phyloP scores from a whole-genome alignment of 2,113 vertebrate genomes.

The Mugil cephalus region DNA sequence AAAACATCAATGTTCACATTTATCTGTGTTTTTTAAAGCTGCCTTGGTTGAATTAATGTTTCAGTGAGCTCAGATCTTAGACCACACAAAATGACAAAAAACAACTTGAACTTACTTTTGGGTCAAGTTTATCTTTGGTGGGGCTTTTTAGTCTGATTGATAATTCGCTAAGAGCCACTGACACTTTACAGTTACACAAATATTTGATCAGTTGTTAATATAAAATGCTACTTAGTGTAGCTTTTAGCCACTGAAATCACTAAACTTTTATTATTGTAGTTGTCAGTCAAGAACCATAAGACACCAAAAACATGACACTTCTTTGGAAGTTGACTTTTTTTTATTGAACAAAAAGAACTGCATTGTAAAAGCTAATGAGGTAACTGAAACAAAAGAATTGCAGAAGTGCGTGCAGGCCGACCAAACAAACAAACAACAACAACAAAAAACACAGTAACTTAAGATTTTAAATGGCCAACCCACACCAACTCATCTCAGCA shows the following conservation, averaged over 20 bases:
- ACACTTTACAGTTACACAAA: not conserved
- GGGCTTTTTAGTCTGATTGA: not conserved
- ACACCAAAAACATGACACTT: not conserved
- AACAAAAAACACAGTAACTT: constrained; percentile 1
- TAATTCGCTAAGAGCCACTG: not conserved
- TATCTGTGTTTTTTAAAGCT: not conserved
- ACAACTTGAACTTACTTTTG: not conserved
- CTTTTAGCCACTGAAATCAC: too few species aligned
- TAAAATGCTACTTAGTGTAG: too few species aligned
- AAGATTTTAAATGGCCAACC: constrained; percentile 6
- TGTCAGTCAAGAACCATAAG: constrained; percentile 23
- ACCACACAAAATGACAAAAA: too few species aligned
- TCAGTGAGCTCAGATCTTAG: too few species aligned
- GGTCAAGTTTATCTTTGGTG: not conserved
- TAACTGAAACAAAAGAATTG: constrained; percentile 47
- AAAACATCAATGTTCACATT: not conserved
- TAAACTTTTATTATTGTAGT: not conserved
- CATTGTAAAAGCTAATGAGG: constrained; percentile 49
- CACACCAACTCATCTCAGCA: constrained; percentile 10
- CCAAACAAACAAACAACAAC: constrained; percentile 6
- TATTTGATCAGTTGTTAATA: not conserved
- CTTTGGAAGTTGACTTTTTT: constrained; percentile 38
- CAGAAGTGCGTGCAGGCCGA: constrained; percentile 13
- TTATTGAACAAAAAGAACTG: constrained; percentile 66
- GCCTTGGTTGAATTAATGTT: not conserved